A percentile compares a stretch with the other conserved stretches of the same genome.
Evolutionary conservation across 92 coral and sea anemone species (phyloP).

Genomic region (Palythoa heliodiscus): DNA sequence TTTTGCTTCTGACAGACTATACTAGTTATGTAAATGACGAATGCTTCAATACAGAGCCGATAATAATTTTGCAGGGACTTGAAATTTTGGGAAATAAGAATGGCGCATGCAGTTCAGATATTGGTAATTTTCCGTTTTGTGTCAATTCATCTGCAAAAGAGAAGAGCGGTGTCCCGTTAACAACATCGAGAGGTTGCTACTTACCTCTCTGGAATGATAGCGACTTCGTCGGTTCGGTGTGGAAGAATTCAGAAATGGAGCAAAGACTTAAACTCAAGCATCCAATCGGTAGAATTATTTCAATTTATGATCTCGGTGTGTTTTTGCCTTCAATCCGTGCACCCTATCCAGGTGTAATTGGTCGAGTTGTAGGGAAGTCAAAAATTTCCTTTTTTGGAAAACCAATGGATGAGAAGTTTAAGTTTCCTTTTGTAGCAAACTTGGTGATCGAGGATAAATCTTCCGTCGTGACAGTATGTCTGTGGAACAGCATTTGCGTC

Average conservation of each 20-base stretch:
- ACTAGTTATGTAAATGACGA: conserved; percentile 45
- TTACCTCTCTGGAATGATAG: conserved; percentile 66
- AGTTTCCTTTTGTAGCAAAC: conserved; percentile 58
- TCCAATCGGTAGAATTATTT: conserved; percentile 38
- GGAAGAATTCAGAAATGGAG: conserved; percentile 46
- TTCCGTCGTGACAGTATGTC: conserved; percentile 49
- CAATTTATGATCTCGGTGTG: conserved; percentile 55
- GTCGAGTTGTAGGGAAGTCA: conserved; percentile 61
- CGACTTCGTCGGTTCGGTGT: conserved; percentile 56
- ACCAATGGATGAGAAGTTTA: conserved; percentile 50
- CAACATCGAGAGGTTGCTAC: conserved; percentile 57
- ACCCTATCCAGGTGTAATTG: conserved; percentile 65
- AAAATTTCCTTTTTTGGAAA: conserved; percentile 65
- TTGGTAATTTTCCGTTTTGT: conserved; percentile 32
- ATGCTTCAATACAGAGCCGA: conserved; percentile 34
- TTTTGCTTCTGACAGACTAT: conserved; percentile 48
- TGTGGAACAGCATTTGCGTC: conserved; percentile 60
- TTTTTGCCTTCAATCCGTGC: conserved; percentile 48
- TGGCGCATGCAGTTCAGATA: neutral
- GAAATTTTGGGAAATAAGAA: conserved; percentile 43
- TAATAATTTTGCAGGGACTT: conserved; percentile 49
- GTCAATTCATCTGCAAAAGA: conserved; percentile 45
- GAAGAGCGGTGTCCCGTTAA: conserved; percentile 44
- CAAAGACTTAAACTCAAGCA: conserved; percentile 18
- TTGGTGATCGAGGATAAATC: conserved; percentile 57